Evolutionary conservation across 2,888 invertebrate genomes (phyloP), one percentile per base, ranked within the genome.

Genomic region (Nudaria mundana): DNA sequence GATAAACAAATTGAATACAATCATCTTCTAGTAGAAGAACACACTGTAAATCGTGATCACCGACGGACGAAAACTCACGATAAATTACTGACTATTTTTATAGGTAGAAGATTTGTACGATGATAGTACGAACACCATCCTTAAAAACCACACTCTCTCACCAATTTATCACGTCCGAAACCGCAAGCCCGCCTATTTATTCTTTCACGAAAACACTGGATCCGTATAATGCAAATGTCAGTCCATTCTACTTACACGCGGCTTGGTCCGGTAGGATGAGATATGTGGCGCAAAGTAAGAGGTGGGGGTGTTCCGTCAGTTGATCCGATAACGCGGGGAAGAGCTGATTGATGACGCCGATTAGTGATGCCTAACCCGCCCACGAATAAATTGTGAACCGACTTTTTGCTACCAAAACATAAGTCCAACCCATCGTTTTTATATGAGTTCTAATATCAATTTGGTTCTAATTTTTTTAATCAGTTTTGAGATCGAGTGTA

Each of bases 311-410:
- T 81, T 79, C 77, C 82, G 81, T 79, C 82, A 78, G 80, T 80
- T 76, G 84, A 84, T 84, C 84, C 80, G 81, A 83, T 83, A 81
- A 77, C 60, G 64, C 69, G 59, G 71, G 62, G 68, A 70, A 74
- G 63, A 72, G 72, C 84, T 87, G 87, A 88, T 88, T 87, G 87
- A 88, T 88, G 86, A 83, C 80, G 74, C 78, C 87, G 87, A 87
- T 88, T 87, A 87, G 85, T 82, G 87, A 83, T 83, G 84, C 81
- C 82, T 81, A 79, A 73, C 77, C 79, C 80, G 77, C 73, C 74
- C 73, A 71, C 71, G 82, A 83, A 86, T 86, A 86, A 85, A 85
- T 86, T 85, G 82, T 81, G 77, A 77, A 79, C 69, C 77, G 48
- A 71, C 82, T 86, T 83, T 84, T 85, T 83, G 75, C 78, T 71